These are phyloP conservation scores for Eristalis tenax DNA, from an alignment of 2,888 invertebrate species.

Conservation along the genomic window DNA sequence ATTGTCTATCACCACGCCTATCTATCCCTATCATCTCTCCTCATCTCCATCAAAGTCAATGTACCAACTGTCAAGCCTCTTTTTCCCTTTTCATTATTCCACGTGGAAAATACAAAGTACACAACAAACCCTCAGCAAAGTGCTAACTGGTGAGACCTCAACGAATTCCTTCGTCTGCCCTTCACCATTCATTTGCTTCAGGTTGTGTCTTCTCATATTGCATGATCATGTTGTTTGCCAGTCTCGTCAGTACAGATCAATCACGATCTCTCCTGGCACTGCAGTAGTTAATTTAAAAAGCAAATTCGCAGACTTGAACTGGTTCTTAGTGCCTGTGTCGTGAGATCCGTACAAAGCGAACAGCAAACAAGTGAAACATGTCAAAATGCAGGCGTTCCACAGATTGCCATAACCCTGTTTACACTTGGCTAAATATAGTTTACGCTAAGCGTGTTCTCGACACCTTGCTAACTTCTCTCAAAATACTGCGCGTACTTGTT, in stretches of 20 bases:
- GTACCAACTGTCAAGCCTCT: neutral
- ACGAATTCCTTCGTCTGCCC: neutral
- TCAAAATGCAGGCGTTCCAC: constrained; percentile 13
- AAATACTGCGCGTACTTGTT: constrained; percentile 1
- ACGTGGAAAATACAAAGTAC: neutral
- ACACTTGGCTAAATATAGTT: constrained; percentile 29
- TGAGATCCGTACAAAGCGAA: neutral
- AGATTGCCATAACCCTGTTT: constrained; percentile 19
- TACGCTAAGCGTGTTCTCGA: constrained; percentile 21
- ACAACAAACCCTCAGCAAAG: neutral
- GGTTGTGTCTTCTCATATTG: neutral
- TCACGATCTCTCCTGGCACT: constrained; percentile 18
- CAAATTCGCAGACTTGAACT: neutral
- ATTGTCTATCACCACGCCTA: too few relatives aligned
- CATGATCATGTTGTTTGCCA: constrained; percentile 1
- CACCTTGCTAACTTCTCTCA: constrained; percentile 4
- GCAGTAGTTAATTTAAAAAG: neutral
- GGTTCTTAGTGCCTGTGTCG: neutral
- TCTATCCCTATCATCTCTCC: too few relatives aligned
- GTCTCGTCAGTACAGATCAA: neutral
- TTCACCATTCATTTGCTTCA: neutral
- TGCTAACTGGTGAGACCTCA: neutral
- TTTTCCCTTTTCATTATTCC: neutral
- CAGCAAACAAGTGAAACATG: neutral
- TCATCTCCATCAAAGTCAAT: neutral